A percentile compares a stretch with the other conserved stretches of the same genome.
Evolutionary conservation across 53 echinoderm and acorn worm species (phyloP).

Genomic region (Holothuria scabra): DNA sequence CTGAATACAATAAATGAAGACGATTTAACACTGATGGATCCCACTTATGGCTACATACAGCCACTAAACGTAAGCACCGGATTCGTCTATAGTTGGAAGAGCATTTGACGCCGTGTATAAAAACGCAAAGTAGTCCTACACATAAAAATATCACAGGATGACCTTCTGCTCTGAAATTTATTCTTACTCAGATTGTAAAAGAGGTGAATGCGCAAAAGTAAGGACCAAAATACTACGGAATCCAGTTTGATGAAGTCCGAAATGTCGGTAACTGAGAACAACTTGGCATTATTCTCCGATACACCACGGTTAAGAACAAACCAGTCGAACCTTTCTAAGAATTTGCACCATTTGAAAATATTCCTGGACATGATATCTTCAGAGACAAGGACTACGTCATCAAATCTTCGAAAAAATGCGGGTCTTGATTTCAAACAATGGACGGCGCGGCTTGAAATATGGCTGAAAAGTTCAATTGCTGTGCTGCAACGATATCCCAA

Average conservation of each 20-base stretch:
- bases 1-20: no score
- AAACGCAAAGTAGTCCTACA: constrained; percentile 52
- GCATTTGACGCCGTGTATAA: constrained; percentile 32
- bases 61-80: no score
- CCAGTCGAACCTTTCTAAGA: constrained; percentile 37
- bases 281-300: constrained; percentile 48
- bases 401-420: neutral
- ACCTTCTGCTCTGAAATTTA: constrained; percentile 44
- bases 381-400: constrained; percentile 10
- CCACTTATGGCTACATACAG: no score
- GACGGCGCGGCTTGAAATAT: constrained; percentile 62
- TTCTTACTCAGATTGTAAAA: constrained; percentile 18
- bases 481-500: neutral
- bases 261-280: constrained; percentile 47
- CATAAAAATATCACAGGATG: constrained; percentile 57
- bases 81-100: no score
- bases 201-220: constrained; percentile 21
- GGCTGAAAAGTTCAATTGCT: constrained; percentile 30
- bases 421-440: constrained; percentile 40
- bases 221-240: constrained; percentile 32
- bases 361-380: constrained; percentile 11
- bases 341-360: constrained; percentile 36
- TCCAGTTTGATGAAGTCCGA: constrained; percentile 33
- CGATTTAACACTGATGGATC: no score
- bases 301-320: neutral